These are phyloP conservation scores for Amphipoea oculea DNA, from an alignment of 2,888 invertebrate species.

Conservation along the genomic window DNA sequence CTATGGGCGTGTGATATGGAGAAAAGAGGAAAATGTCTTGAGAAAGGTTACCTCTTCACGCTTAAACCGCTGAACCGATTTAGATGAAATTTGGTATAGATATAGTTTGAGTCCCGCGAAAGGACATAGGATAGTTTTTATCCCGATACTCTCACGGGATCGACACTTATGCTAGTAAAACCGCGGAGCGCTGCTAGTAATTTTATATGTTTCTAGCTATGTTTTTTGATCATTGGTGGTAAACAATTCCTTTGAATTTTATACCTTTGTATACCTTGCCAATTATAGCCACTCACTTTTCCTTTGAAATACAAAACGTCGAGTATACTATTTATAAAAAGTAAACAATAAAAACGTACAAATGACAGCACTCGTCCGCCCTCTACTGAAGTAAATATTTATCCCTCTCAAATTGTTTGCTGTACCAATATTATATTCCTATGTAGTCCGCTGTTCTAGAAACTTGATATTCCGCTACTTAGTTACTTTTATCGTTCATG, in stretches of 20 bases:
- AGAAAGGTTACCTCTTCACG: too few relatives aligned
- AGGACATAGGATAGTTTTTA: too few relatives aligned
- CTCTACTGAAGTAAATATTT: conserved; percentile 25
- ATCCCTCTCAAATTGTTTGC: conserved; percentile 37
- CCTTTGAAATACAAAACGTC: conserved; percentile 7
- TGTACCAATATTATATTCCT: conserved; percentile 32
- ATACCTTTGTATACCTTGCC: too few relatives aligned
- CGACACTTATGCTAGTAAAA: too few relatives aligned
- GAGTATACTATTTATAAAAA: conserved; percentile 21
- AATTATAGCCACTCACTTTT: neutral
- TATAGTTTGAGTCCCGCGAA: too few relatives aligned
- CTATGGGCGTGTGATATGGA: too few relatives aligned
- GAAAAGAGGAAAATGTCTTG: too few relatives aligned
- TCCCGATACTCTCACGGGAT: too few relatives aligned
- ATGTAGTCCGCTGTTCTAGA: conserved; percentile 1
- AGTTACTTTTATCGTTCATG: neutral
- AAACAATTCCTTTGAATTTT: neutral
- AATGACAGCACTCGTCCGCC: conserved; percentile 19
- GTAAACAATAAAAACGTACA: conserved; percentile 20
- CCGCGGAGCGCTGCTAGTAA: too few relatives aligned
- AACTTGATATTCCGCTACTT: conserved; percentile 11
- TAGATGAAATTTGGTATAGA: too few relatives aligned
- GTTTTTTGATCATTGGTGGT: neutral
- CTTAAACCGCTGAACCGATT: too few relatives aligned
- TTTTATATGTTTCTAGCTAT: neutral